These are phyloP conservation scores for Propithecus perrieri DNA, from an alignment of 2,797 vertebrate genomes.

Conservation along the genomic window DNA sequence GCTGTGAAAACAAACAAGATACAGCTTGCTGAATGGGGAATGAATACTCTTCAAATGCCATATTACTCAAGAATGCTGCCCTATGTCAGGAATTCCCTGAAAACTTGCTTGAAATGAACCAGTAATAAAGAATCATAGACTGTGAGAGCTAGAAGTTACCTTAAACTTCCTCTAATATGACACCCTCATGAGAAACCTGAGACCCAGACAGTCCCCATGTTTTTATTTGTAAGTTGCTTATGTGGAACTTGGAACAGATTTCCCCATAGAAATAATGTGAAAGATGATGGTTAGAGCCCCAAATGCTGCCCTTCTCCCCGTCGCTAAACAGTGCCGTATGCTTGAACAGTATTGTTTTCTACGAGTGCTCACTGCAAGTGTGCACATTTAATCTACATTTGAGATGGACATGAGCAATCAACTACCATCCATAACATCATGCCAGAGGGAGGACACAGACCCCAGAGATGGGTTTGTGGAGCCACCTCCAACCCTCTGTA, in stretches of 20 bases:
- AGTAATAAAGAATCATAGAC: constrained; percentile 6
- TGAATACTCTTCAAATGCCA: not conserved
- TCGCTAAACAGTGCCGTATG: not conserved
- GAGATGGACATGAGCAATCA: not conserved
- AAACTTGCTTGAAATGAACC: not conserved
- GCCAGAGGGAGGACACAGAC: not conserved
- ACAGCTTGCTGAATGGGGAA: not conserved
- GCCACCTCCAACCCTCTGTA: not conserved
- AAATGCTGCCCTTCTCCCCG: not conserved
- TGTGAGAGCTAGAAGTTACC: not conserved
- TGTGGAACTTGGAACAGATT: not conserved
- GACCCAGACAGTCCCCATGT: not conserved
- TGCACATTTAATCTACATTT: not conserved
- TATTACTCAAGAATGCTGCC: not conserved
- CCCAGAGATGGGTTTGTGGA: not conserved
- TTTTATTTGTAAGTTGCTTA: not conserved
- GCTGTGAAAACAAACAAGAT: constrained; percentile 37
- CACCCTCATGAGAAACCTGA: not conserved
- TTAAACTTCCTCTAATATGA: not conserved
- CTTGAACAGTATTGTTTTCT: not conserved
- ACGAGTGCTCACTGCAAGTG: not conserved
- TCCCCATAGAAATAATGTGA: not conserved
- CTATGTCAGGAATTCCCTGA: not conserved
- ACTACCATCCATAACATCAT: not conserved
- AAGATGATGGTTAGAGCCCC: not conserved